Percentiles rank a stretch among this genome's conserved stretches.
Conservation (phyloP, 2,113 vertebrate species). For the Dicentrarchus labrax region DNA sequence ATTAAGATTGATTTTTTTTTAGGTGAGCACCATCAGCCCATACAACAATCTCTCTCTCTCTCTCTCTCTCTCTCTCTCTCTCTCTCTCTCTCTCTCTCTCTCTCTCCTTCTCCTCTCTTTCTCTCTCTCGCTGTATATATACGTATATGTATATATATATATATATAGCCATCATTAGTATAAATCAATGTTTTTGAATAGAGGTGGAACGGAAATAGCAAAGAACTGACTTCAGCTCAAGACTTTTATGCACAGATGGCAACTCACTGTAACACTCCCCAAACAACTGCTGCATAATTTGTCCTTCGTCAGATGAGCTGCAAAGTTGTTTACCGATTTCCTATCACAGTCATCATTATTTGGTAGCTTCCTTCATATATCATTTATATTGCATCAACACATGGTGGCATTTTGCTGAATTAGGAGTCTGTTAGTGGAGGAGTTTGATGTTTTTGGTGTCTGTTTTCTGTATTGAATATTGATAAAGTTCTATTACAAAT, state of each 20-base stretch:
- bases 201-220: conserved; percentile 6
- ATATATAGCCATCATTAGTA: background rate
- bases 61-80: too few species aligned
- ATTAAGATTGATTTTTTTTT: background rate
- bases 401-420: conserved; percentile 21
- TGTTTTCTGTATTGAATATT: background rate
- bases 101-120: too few species aligned
- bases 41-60: background rate
- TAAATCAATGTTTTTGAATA: conserved; percentile 19
- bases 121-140: too few species aligned
- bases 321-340: conserved; percentile 54
- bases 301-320: conserved; percentile 51
- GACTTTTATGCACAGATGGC: conserved; percentile 67
- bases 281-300: conserved; percentile 66
- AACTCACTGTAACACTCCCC: conserved; percentile 53
- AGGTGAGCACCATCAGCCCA: background rate
- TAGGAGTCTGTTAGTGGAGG: background rate
- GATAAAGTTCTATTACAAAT: background rate
- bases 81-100: too few species aligned
- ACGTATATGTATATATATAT: too few species aligned
- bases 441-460: background rate
- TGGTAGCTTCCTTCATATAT: conserved; percentile 33
- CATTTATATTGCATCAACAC: conserved; percentile 24
- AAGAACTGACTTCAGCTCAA: background rate
- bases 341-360: conserved; percentile 54